Percentiles rank a stretch among this genome's conserved stretches.
These are phyloP conservation scores for Halictus rubicundus DNA, from an alignment of 1,140 invertebrate species.

Conservation along the genomic window DNA sequence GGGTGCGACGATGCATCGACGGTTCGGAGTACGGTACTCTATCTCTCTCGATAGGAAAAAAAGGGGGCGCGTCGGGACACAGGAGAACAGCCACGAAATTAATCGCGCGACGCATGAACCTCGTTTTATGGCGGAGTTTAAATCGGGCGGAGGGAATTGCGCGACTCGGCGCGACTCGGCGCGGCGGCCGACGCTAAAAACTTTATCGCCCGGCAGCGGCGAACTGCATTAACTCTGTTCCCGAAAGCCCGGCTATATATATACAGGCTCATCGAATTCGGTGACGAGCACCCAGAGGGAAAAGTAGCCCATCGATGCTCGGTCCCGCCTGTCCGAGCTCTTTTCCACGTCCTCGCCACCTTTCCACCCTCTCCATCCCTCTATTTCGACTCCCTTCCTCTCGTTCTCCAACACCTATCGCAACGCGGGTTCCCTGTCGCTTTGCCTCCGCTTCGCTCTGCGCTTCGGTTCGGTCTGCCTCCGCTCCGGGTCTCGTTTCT, in stretches of 20 bases:
- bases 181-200: conserved; percentile 45
- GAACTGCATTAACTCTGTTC: conserved; percentile 55
- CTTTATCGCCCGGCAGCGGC: conserved; percentile 52
- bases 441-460: too few species aligned
- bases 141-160: conserved; percentile 38
- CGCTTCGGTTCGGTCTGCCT: too few species aligned
- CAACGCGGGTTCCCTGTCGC: too few species aligned
- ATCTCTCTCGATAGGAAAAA: not conserved
- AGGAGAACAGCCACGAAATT: conserved; percentile 30
- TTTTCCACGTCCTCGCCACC: conserved; percentile 9
- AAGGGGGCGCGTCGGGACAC: not conserved
- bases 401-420: not conserved
- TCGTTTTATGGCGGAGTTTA: conserved; percentile 39
- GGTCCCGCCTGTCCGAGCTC: not conserved
- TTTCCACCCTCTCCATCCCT: not conserved
- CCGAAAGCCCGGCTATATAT: conserved; percentile 37
- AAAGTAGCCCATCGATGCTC: conserved; percentile 23
- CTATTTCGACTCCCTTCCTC: not conserved
- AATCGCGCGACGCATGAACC: conserved; percentile 22
- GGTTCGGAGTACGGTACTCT: too few species aligned
- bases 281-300: conserved; percentile 46
- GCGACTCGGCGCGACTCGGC: not conserved
- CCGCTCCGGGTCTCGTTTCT: not conserved
- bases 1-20: not conserved
- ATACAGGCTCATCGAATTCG: conserved; percentile 41